Conservation (phyloP, 2,888 invertebrate species). For the Amiota mariae region DNA sequence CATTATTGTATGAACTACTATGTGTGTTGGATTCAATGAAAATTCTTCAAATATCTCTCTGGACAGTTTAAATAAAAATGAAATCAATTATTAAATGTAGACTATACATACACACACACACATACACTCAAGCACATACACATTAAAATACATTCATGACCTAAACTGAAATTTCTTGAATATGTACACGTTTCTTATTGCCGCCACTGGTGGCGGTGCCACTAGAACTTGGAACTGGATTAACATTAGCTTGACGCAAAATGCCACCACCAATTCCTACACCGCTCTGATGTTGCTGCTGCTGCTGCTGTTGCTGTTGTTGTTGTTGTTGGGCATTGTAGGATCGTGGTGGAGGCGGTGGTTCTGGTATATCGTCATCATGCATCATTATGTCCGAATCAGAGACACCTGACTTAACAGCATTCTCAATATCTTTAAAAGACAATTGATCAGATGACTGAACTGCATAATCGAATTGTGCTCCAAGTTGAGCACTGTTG, state of each 20-base stretch:
- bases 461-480: conserved; percentile 66
- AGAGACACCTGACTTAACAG: conserved; percentile 54
- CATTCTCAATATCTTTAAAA: conserved; percentile 69
- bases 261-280: conserved; percentile 74
- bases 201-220: conserved; percentile 45
- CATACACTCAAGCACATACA: neutral
- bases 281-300: conserved; percentile 36
- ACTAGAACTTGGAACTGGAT: conserved; percentile 79
- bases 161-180: conserved; percentile 92
- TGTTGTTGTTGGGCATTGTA: conserved; percentile 70
- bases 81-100: no score
- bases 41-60: neutral
- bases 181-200: conserved; percentile 89
- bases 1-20: no score
- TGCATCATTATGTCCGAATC: conserved; percentile 61
- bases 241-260: conserved; percentile 76
- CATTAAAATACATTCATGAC: neutral
- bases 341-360: conserved; percentile 75
- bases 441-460: conserved; percentile 69
- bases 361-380: conserved; percentile 77
- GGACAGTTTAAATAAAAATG: neutral
- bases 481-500: conserved; percentile 29
- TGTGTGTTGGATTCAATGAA: neutral
- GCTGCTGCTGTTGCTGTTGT: conserved; percentile 52
- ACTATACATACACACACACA: neutral